Conservation (phyloP, 2,888 invertebrate genomes). For the Chymomyza caudatula region DNA sequence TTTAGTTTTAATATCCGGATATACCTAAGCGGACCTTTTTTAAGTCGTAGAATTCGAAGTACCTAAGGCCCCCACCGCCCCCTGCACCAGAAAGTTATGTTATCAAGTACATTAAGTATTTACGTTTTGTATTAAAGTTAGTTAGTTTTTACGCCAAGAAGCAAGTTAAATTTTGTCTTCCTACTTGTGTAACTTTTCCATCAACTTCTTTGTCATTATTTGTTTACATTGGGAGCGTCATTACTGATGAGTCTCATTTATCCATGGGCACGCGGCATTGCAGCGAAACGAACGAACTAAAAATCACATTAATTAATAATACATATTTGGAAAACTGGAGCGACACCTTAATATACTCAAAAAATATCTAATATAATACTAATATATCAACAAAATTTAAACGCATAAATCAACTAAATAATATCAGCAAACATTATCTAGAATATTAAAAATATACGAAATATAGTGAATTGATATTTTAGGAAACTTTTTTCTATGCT, state of each 20-base stretch:
- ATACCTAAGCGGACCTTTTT: neutral
- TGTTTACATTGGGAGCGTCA: neutral
- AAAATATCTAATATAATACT: neutral
- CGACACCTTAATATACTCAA: neutral
- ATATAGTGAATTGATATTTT: no score
- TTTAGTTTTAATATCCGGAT: neutral
- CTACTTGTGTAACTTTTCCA: neutral
- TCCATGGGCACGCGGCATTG: slow-evolving; percentile 59
- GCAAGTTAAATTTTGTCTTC: neutral
- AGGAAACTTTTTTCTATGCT: no score
- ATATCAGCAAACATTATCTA: no score
- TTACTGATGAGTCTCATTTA: slow-evolving; percentile 38
- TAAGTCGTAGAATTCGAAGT: no score
- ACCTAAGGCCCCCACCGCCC: neutral
- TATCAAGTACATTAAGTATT: neutral
- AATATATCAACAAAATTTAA: slow-evolving; percentile 1
- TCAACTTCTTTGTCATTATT: neutral
- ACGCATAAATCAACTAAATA: slow-evolving; percentile 18
- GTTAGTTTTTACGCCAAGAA: neutral
- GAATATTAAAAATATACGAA: slow-evolving; percentile 3
- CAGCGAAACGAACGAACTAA: slow-evolving; percentile 60
- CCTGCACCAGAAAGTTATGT: no score
- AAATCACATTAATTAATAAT: slow-evolving; percentile 25
- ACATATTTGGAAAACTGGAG: slow-evolving; percentile 39
- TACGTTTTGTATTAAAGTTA: neutral